These are phyloP conservation scores for Phymastichus coffea DNA, from an alignment of 1,140 invertebrate genomes.

Conservation along the genomic window DNA sequence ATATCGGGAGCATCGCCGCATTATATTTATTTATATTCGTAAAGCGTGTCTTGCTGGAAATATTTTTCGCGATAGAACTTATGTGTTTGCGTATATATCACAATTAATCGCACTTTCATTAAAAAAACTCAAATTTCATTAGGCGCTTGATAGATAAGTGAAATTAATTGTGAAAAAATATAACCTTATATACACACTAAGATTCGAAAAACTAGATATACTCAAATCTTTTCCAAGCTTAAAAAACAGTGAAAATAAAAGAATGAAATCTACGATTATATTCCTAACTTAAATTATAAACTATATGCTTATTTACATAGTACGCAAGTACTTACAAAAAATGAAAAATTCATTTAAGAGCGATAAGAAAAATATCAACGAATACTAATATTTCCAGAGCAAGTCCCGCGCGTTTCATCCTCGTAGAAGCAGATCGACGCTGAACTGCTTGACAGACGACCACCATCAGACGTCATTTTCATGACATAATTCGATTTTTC, in stretches of 20 bases:
- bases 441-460: neutral
- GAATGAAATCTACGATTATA: too few relatives aligned
- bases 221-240: too few relatives aligned
- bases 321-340: neutral
- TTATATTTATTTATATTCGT: neutral
- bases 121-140: neutral
- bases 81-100: neutral
- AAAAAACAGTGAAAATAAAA: too few relatives aligned
- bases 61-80: neutral
- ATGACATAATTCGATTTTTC: constrained; percentile 55
- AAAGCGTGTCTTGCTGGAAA: neutral
- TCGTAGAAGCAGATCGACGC: too few relatives aligned
- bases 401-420: too few relatives aligned
- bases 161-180: neutral
- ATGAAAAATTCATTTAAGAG: neutral
- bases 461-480: constrained; percentile 56
- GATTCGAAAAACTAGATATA: too few relatives aligned
- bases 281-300: too few relatives aligned
- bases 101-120: neutral
- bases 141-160: neutral
- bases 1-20: neutral
- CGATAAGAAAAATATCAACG: neutral
- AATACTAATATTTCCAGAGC: neutral
- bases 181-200: too few relatives aligned
- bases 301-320: too few relatives aligned